phyloP scores from a whole-genome alignment of 2,113 vertebrate genomes.

The Lepidothrix coronata region DNA sequence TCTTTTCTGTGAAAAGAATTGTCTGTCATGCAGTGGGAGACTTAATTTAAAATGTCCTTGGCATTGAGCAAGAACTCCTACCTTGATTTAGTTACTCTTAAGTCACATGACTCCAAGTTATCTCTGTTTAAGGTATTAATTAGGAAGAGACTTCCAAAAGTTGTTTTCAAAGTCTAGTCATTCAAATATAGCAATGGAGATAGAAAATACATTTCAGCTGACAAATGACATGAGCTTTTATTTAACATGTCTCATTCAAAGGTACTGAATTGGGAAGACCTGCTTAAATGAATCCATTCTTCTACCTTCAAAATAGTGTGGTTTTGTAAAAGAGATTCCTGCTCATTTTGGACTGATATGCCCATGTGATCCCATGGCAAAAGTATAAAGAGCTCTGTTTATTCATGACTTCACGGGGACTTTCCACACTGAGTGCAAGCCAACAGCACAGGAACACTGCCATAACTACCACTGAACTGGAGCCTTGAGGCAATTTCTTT shows the following conservation, averaged over 20 bases:
- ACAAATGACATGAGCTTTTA: slow-evolving; percentile 15
- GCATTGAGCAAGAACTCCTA: neutral
- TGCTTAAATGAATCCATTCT: slow-evolving; percentile 41
- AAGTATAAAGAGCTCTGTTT: slow-evolving; percentile 28
- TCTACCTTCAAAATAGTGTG: neutral
- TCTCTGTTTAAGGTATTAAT: slow-evolving; percentile 5
- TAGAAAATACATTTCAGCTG: slow-evolving; percentile 52
- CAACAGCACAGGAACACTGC: neutral
- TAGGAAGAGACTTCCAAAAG: neutral
- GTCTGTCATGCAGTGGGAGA: neutral
- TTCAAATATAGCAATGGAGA: neutral
- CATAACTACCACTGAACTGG: neutral
- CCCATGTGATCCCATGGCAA: slow-evolving; percentile 36
- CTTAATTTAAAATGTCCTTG: neutral
- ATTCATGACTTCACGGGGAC: slow-evolving; percentile 23
- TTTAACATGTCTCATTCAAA: slow-evolving; percentile 35
- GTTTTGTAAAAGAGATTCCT: slow-evolving; percentile 21
- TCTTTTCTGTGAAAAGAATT: neutral
- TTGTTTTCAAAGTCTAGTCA: neutral
- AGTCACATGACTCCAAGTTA: neutral
- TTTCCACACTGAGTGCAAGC: neutral
- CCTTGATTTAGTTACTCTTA: neutral
- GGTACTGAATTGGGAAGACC: slow-evolving; percentile 21
- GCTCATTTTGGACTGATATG: neutral
- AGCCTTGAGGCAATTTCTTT: neutral